Evolutionary conservation across 2,113 vertebrate genomes (phyloP).

Genomic region (Rhodinocichla rosea): DNA sequence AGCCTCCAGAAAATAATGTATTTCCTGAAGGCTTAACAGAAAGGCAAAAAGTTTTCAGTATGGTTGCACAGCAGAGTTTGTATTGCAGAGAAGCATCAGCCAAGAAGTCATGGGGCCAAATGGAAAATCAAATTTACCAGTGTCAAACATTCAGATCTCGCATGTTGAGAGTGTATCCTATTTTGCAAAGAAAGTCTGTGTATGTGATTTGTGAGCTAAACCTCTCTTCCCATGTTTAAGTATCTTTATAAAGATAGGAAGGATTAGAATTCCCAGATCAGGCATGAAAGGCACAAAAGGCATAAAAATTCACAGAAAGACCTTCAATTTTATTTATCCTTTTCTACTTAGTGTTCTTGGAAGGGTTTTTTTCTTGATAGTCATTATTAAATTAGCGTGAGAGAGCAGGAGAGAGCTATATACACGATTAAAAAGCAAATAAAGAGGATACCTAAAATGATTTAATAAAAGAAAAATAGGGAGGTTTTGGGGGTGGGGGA

Average conservation of each 20-base stretch:
- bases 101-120: background rate
- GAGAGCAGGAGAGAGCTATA: background rate
- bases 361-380: background rate
- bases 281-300: background rate
- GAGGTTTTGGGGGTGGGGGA: accelerated
- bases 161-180: background rate
- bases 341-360: background rate
- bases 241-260: background rate
- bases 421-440: background rate
- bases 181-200: background rate
- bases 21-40: background rate
- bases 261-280: background rate
- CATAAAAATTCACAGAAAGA: background rate
- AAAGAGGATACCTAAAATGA: background rate
- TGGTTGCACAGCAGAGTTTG: background rate
- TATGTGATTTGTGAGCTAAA: background rate
- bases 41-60: background rate
- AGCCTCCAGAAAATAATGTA: background rate
- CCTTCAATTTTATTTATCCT: background rate
- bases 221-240: background rate
- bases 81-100: background rate
- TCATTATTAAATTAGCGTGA: background rate
- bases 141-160: background rate
- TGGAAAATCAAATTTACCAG: conserved; percentile 27
- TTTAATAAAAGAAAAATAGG: background rate